Evolutionary conservation across 2,888 invertebrate species (phyloP), one percentile per base, ranked within the genome.

Genomic region (Campoplex capitator): DNA sequence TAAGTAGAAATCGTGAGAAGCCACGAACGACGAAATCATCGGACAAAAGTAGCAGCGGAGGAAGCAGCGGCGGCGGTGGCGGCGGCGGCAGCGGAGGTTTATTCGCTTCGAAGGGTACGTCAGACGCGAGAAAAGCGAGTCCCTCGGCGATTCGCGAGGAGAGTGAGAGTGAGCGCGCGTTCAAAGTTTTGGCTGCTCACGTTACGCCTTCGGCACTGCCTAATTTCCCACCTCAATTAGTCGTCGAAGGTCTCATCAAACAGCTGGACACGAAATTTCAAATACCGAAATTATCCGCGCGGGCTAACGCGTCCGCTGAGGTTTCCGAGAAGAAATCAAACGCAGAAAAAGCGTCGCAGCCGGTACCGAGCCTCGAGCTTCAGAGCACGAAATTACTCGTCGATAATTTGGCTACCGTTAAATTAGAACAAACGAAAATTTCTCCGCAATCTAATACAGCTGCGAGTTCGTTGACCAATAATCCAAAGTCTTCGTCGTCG

Each of bases 211-310:
- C 94, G 1, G 92, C 89, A 68, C 84, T 94, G 45, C 91, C 93
- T 11, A 92, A 88, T 45, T 95, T 96, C 85, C 96, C 96, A 13
- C 96, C 96, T 3, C 95, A 97, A 28, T 96, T 96, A 79, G 95
- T 96, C 89, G 95, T 96, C 78, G 96, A 97, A 91, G 97, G 97
- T 91, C 97, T 97, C 13, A 95, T 97, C 81, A 97, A 97, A 91
- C 98, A 97, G 92, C 94, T 97, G 54, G 97, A 98, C 91, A 97
- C 97, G 83, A 98, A 97, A 92, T 98, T 98, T 95, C 98, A 98
- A 95, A 98, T 98, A 91, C 98, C 98, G 0, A 98, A 98, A 94
- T 93, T 98, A 85, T 97, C 97, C 0, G 96, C 97, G 4, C 93
- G 95, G 45, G 90, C 88, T 2, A 94, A 93, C 65, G 87, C 89